Base-by-base conservation (phyloP, 2,113 vertebrate genomes). In the Urocolius indicus region DNA sequence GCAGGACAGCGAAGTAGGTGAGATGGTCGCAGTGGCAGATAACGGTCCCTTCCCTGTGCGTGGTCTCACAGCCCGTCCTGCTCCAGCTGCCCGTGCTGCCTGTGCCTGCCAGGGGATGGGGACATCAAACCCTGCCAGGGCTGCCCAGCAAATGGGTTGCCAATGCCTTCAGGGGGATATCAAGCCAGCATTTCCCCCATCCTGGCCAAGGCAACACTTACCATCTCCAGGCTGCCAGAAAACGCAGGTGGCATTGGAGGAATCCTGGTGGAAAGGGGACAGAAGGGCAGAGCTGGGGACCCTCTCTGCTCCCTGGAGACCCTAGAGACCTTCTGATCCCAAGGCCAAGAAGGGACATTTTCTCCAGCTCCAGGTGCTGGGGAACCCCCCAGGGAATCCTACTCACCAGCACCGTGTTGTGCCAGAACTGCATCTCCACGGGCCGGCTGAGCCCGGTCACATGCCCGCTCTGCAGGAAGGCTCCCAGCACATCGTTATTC, bases 61-160 rank as follows among this genome's bases (percentile, higher is more conserved):
- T 41, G 26, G 79, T 84, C 52, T 67, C 0, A 5, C 91, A 93
- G 91, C 91, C 73, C 6, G 43, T 19, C 7, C 8, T 15, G 54
- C 79, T 73, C 79, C 91, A 84, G 73, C 12, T 74, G 59, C 79
- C 85, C 1, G 22, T 6, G 38, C n/a, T 59, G 52, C 58, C 46
- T 0, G 2, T 1, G 0, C 66, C 84, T 67, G 73, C 36, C 58
- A 14, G 51, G 52, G n/a, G 9, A 66, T 0, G 0, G 36, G 32
- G 38, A 54, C 38, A 54, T 8, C 1, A 1, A 75, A 46, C n/a
- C 46, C 48, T 54, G 46, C 27, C 54, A 59, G 22, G 32, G 52
- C 36, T 73, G 52, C 67, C 52, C 5, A 0, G 32, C 16, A 43
- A 38, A 29, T 1, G 1, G 74, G 14, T 1, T 0, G 17, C 54